These are phyloP conservation scores for Semaprochilodus insignis DNA, from an alignment of 2,797 vertebrate genomes.

Conservation along the genomic window DNA sequence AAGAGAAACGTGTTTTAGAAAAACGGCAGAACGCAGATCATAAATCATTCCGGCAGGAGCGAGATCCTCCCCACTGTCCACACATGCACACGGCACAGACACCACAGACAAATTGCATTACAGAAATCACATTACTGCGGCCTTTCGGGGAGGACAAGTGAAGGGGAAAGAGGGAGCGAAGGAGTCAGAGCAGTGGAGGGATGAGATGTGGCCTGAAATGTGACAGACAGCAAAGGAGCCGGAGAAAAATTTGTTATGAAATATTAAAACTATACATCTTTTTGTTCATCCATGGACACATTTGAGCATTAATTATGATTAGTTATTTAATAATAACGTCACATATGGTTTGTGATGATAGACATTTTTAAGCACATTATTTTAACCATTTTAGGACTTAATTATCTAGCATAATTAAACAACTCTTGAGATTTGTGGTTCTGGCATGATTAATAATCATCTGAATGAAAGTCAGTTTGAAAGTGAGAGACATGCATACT, in stretches of 20 bases:
- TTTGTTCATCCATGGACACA: slow-evolving; percentile 8
- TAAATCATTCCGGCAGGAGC: slow-evolving; percentile 86
- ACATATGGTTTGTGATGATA: slow-evolving; percentile 1
- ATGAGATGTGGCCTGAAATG: slow-evolving; percentile 39
- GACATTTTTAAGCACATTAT: neutral
- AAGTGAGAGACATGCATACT: neutral
- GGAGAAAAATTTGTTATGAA: slow-evolving; percentile 30
- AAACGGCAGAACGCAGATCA: slow-evolving; percentile 81
- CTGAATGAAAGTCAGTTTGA: neutral
- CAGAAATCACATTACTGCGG: slow-evolving; percentile 66
- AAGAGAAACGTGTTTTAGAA: slow-evolving; percentile 85
- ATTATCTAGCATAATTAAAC: neutral
- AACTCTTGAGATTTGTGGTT: neutral
- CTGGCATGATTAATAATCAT: neutral
- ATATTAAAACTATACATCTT: slow-evolving; percentile 39
- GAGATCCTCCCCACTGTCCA: slow-evolving; percentile 70
- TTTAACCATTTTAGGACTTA: neutral
- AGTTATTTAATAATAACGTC: slow-evolving; percentile 10
- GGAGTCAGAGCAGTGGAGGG: slow-evolving; percentile 38
- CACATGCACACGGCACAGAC: slow-evolving; percentile 67
- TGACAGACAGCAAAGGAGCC: slow-evolving; percentile 36
- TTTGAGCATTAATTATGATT: slow-evolving; percentile 23
- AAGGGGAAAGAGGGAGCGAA: slow-evolving; percentile 55
- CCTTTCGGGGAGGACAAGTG: slow-evolving; percentile 60
- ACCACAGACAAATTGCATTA: slow-evolving; percentile 64